These are phyloP conservation scores for Mylabris sibirica DNA, from an alignment of 2,888 invertebrate genomes.

Conservation along the genomic window DNA sequence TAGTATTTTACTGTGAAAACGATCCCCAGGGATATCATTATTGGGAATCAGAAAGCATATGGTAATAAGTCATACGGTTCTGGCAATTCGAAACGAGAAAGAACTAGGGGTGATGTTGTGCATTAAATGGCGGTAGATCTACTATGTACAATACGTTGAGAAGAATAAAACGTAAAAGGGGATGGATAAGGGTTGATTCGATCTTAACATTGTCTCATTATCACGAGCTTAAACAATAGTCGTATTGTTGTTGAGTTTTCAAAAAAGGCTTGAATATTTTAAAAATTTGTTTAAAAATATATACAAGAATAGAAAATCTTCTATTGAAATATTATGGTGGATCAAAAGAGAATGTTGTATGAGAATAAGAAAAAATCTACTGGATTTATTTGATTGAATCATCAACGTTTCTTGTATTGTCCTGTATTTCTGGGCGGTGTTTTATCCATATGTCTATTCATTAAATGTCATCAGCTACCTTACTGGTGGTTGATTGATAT, in stretches of 20 bases:
- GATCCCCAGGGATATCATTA: constrained; percentile 55
- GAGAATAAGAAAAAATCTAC: not conserved
- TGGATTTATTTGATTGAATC: constrained; percentile 29
- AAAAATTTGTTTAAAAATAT: not conserved
- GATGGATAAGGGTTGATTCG: not conserved
- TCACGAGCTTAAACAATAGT: not conserved
- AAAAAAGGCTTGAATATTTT: not conserved
- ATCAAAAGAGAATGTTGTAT: not conserved
- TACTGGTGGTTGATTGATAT: constrained; percentile 42
- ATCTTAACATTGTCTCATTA: not conserved
- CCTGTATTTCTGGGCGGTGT: constrained; percentile 30
- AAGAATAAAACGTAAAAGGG: not conserved
- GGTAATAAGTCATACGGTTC: constrained; percentile 48
- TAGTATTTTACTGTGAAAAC: constrained; percentile 43
- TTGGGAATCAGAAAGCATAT: constrained; percentile 55
- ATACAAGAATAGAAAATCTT: not conserved
- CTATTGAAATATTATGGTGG: not conserved
- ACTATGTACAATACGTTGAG: not conserved
- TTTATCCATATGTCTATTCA: constrained; percentile 32
- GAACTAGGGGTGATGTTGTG: constrained; percentile 6
- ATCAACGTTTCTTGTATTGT: constrained; percentile 24
- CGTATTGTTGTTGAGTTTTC: not conserved
- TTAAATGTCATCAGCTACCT: constrained; percentile 39
- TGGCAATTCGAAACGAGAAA: constrained; percentile 34
- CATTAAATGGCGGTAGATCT: not conserved